Evolutionary conservation across 2,888 invertebrate genomes (phyloP), one percentile per base, ranked within the genome.

Genomic region (Miltochrista miniata): DNA sequence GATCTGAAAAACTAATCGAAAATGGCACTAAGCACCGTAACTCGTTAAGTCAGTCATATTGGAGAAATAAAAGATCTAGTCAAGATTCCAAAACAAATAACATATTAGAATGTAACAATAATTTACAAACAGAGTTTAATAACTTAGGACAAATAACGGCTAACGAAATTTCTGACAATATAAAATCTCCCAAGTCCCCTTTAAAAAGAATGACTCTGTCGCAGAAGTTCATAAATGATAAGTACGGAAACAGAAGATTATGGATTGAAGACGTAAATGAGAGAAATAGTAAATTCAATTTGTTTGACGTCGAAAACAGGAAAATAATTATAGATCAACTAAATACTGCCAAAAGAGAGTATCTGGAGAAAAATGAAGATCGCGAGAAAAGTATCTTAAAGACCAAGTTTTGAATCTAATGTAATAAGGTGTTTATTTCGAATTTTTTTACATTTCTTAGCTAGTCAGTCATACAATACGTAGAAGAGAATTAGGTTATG

Each of bases 201-300:
- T 68, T 70, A 46, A 90, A 84, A 74, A 81, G 84, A 76, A 81
- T 87, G 68, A 93, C 83, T 54, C 73, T 89, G 39, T 92, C 92
- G 30, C 92, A 92, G 71, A 92, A 92, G 65, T 92, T 92, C 61
- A 91, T 92, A 42, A 92, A 92, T 56, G 92, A 92, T 65, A 92
- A 92, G 76, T 92, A 92, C 59, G 92, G 92, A 36, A 92, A 90
- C 57, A 82, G 87, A 69, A 92, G 87, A 70, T 70, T 92, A 51
- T 92, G 92, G 92, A 74, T 76, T 47, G 91, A 90, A 45, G 91
- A 91, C 40, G 68, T 74, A 7, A 83, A 74, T 49, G 85, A 90
- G 44, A 80, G 75, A 64, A 81, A 76, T 65, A 49, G 68, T 34
- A 90, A 86, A 74, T 71, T 77, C 34, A 81, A 76, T 58, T 61